Percentiles rank a stretch among this genome's conserved stretches.
These are phyloP conservation scores for Liposcelis brunnea DNA, from an alignment of 2,888 invertebrate genomes.

Conservation along the genomic window DNA sequence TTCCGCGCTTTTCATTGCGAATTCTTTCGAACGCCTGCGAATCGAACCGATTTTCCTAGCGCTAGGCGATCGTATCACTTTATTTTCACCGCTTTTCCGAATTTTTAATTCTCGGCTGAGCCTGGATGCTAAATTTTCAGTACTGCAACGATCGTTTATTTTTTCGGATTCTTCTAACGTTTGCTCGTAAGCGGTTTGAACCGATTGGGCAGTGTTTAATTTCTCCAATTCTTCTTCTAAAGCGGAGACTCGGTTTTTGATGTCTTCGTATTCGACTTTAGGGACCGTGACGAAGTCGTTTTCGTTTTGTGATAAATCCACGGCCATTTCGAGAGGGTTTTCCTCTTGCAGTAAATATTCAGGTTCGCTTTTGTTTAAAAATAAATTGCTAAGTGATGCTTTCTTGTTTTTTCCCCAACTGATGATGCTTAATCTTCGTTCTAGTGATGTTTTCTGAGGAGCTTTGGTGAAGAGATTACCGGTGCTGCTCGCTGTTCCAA, in stretches of 20 bases:
- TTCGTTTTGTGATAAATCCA: constrained; percentile 26
- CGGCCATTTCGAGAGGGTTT: constrained; percentile 18
- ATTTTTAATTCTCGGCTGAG: constrained; percentile 58
- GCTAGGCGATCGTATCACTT: constrained; percentile 60
- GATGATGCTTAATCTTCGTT: constrained; percentile 11
- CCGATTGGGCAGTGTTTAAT: constrained; percentile 38
- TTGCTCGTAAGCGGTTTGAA: constrained; percentile 55
- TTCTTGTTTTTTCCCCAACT: constrained; percentile 12
- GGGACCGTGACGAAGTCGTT: constrained; percentile 51
- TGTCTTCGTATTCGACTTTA: constrained; percentile 60
- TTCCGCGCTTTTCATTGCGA: constrained; percentile 22
- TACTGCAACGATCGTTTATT: constrained; percentile 39
- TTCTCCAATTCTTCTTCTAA: constrained; percentile 51
- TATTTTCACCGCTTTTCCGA: constrained; percentile 46
- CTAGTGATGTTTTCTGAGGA: not conserved
- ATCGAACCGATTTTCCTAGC: constrained; percentile 64
- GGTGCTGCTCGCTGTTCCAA: no score
- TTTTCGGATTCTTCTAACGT: constrained; percentile 51
- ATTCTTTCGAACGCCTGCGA: constrained; percentile 50
- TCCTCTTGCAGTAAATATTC: constrained; percentile 10
- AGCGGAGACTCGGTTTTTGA: constrained; percentile 53
- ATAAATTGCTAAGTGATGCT: no score
- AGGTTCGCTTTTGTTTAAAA: constrained; percentile 11
- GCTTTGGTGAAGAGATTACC: no score
- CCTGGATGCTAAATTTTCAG: constrained; percentile 51